These are phyloP conservation scores for Lates calcarifer DNA, from an alignment of 2,113 vertebrate genomes.

Conservation along the genomic window DNA sequence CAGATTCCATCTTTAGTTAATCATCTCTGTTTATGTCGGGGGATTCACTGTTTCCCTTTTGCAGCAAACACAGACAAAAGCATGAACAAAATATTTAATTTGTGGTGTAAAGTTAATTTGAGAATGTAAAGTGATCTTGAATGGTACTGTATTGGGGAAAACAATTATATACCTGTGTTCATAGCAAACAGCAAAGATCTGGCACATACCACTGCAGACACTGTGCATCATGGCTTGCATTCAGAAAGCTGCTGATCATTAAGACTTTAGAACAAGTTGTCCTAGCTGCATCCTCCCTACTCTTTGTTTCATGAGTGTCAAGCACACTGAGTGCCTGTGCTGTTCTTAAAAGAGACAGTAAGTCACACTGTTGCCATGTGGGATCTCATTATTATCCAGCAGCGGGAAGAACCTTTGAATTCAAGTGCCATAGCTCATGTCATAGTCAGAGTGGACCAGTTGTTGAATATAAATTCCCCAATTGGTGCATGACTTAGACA, in stretches of 20 bases:
- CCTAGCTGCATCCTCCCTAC: not conserved
- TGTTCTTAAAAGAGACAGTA: conserved; percentile 45
- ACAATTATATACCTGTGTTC: not conserved
- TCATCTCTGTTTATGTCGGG: conserved; percentile 29
- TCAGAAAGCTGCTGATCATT: conserved; percentile 12
- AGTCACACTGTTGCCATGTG: conserved; percentile 50
- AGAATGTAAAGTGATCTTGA: not conserved
- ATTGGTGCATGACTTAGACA: not conserved
- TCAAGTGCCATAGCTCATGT: not conserved
- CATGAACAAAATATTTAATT: conserved; percentile 40
- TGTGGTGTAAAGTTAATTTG: too few species aligned
- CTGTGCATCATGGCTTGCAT: not conserved
- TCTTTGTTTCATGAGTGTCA: conserved; percentile 26
- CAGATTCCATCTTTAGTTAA: conserved; percentile 44
- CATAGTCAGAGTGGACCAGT: conserved; percentile 15
- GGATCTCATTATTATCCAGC: conserved; percentile 67
- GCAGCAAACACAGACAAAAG: not conserved
- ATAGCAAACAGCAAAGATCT: not conserved
- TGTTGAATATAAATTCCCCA: conserved; percentile 8
- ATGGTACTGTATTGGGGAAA: not conserved
- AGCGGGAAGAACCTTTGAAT: conserved; percentile 43
- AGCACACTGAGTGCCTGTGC: conserved; percentile 19
- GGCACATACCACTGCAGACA: not conserved
- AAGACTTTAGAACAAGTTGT: conserved; percentile 20
- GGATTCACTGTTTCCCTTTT: conserved; percentile 8